A percentile compares a stretch with the other conserved stretches of the same genome.
Evolutionary conservation across 2,888 invertebrate genomes (phyloP).

Genomic region (Drosophila maculinotata): DNA sequence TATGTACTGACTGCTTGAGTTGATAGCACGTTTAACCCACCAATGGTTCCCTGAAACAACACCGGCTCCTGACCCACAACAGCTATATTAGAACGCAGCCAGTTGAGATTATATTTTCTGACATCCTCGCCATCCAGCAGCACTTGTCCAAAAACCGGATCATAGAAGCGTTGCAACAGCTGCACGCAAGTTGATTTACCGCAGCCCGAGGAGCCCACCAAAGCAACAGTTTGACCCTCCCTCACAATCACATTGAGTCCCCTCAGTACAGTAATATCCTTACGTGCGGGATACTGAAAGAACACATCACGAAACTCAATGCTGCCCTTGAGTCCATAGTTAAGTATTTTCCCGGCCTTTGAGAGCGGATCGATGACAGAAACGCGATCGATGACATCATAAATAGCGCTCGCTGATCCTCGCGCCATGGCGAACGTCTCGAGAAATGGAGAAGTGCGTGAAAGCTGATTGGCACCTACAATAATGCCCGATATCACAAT

Average conservation of each 20-base stretch:
- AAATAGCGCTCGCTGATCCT: slow-evolving; percentile 91
- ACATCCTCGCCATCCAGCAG: slow-evolving; percentile 88
- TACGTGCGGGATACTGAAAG: slow-evolving; percentile 89
- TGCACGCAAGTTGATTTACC: slow-evolving; percentile 94
- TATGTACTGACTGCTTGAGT: neutral
- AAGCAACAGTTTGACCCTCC: slow-evolving; percentile 89
- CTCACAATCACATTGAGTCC: slow-evolving; percentile 88
- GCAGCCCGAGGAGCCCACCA: slow-evolving; percentile 91
- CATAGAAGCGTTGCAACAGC: slow-evolving; percentile 88
- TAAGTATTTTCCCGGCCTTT: slow-evolving; percentile 87
- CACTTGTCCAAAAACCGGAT: slow-evolving; percentile 87
- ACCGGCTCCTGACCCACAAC: slow-evolving; percentile 95
- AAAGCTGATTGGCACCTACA: slow-evolving; percentile 91
- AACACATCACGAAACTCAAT: slow-evolving; percentile 90
- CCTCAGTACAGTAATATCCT: slow-evolving; percentile 89
- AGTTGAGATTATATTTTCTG: slow-evolving; percentile 89
- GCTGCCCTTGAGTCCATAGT: slow-evolving; percentile 87
- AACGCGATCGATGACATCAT: slow-evolving; percentile 90
- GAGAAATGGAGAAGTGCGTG: slow-evolving; percentile 89
- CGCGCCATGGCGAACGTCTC: slow-evolving; percentile 90
- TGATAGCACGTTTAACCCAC: slow-evolving; percentile 31
- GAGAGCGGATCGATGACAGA: slow-evolving; percentile 90
- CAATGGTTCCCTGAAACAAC: slow-evolving; percentile 91
- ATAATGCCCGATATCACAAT: slow-evolving; percentile 91
- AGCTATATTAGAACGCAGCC: slow-evolving; percentile 91